Evolutionary conservation across 2,797 vertebrate species (phyloP).

Genomic region (Knipowitschia caucasica): DNA sequence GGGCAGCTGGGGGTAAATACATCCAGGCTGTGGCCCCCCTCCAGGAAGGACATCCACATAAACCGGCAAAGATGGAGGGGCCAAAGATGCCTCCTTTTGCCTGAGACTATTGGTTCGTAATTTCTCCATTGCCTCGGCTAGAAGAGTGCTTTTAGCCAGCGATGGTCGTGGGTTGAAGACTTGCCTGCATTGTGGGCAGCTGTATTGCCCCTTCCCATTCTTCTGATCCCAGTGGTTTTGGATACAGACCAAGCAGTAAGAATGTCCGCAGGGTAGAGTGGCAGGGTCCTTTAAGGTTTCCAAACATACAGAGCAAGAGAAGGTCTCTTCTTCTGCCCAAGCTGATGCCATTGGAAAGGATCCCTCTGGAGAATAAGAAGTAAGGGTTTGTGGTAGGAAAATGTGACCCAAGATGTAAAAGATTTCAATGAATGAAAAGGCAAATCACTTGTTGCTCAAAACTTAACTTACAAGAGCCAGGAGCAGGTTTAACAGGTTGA

Average conservation of each 20-base stretch:
- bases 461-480: constrained; percentile 15
- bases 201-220: constrained; percentile 49
- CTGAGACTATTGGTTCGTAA: constrained; percentile 59
- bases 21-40: constrained; percentile 22
- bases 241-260: constrained; percentile 78
- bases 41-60: constrained; percentile 49
- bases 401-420: background rate
- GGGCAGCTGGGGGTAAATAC: constrained; percentile 69
- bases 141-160: constrained; percentile 71
- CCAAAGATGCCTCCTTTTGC: constrained; percentile 24
- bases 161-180: constrained; percentile 72
- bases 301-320: constrained; percentile 77
- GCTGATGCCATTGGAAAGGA: constrained; percentile 58
- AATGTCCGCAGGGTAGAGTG: constrained; percentile 79
- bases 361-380: background rate
- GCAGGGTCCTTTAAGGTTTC: constrained; percentile 73
- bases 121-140: constrained; percentile 75
- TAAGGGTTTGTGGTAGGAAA: background rate
- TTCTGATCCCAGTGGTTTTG: constrained; percentile 74
- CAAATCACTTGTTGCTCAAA: constrained; percentile 47
- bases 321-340: constrained; percentile 69
- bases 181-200: constrained; percentile 78
- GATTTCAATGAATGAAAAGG: constrained; percentile 35
- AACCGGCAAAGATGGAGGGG: constrained; percentile 40
- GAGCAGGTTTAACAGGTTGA: constrained; percentile 67